phyloP scores from a whole-genome alignment of 2,888 invertebrate species.

The Lepidochrysops patricia region DNA sequence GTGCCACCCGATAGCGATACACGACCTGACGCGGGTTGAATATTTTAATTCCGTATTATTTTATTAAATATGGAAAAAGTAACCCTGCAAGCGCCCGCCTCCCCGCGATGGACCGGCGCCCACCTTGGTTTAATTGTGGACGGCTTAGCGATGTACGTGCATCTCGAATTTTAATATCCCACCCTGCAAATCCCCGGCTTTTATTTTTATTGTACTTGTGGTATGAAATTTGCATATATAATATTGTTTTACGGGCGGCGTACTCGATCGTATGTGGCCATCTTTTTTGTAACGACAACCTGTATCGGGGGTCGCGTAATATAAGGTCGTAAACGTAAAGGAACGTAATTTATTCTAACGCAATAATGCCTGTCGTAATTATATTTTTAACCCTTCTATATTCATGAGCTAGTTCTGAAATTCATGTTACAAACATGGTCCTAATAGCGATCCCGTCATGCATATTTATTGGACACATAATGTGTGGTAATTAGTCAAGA shows the following conservation, averaged over 20 bases:
- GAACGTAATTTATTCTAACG: not conserved
- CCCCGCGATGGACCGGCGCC: constrained; percentile 35
- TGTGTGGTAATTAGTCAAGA: not conserved
- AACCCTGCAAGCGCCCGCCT: constrained; percentile 30
- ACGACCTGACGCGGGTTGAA: constrained; percentile 56
- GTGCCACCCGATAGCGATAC: constrained; percentile 67
- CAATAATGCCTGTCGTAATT: not conserved
- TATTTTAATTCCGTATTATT: constrained; percentile 64
- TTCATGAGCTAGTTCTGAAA: constrained; percentile 3
- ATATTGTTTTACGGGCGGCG: constrained; percentile 26
- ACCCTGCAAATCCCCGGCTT: constrained; percentile 41
- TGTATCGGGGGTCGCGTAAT: constrained; percentile 1
- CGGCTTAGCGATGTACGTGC: constrained; percentile 32
- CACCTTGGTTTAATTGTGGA: constrained; percentile 41
- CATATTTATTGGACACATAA: not conserved
- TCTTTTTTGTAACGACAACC: constrained; percentile 11
- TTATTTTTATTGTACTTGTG: constrained; percentile 60
- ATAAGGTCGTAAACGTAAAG: not conserved
- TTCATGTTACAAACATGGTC: not conserved
- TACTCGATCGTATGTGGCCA: constrained; percentile 12
- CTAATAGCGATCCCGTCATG: not conserved
- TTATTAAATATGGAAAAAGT: constrained; percentile 59
- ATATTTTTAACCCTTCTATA: constrained; percentile 5
- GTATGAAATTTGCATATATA: constrained; percentile 43
- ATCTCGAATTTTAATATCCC: constrained; percentile 63